Conservation (phyloP, 1,140 invertebrate genomes). For the Magallana angulata region DNA sequence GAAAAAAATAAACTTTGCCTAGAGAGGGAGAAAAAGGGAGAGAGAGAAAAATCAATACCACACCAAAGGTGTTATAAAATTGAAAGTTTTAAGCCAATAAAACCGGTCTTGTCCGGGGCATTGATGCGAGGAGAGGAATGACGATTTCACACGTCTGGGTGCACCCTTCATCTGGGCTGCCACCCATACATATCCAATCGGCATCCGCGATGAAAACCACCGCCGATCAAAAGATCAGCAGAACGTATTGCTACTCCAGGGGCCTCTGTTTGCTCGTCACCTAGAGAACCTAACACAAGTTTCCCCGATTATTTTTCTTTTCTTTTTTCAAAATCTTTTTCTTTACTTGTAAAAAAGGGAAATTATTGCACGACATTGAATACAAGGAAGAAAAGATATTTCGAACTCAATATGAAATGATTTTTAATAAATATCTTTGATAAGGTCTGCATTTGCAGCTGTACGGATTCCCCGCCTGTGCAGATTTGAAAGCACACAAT, state of each 20-base stretch:
- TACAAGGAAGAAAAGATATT: background rate
- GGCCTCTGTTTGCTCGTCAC: background rate
- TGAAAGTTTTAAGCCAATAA: constrained; percentile 10
- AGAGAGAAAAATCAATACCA: constrained; percentile 10
- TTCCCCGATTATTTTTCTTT: background rate
- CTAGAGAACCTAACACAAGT: background rate
- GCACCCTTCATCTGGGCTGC: background rate
- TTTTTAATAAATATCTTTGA: constrained; percentile 4
- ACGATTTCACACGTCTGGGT: background rate
- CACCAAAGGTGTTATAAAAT: constrained; percentile 15
- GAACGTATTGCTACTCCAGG: background rate
- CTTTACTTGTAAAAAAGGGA: background rate
- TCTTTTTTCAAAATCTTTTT: background rate
- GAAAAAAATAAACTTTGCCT: too few species aligned
- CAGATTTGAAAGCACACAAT: background rate
- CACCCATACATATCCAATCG: background rate
- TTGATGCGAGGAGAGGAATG: constrained; percentile 12
- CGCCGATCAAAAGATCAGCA: background rate
- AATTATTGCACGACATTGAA: background rate
- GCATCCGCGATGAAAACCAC: background rate
- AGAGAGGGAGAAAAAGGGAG: too few species aligned
- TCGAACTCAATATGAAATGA: background rate
- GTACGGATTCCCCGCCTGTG: background rate
- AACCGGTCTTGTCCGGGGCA: background rate
- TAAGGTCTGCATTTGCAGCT: background rate